Evolutionary conservation across 2,888 invertebrate genomes (phyloP).

Genomic region (Macrostomum cliftonense): DNA sequence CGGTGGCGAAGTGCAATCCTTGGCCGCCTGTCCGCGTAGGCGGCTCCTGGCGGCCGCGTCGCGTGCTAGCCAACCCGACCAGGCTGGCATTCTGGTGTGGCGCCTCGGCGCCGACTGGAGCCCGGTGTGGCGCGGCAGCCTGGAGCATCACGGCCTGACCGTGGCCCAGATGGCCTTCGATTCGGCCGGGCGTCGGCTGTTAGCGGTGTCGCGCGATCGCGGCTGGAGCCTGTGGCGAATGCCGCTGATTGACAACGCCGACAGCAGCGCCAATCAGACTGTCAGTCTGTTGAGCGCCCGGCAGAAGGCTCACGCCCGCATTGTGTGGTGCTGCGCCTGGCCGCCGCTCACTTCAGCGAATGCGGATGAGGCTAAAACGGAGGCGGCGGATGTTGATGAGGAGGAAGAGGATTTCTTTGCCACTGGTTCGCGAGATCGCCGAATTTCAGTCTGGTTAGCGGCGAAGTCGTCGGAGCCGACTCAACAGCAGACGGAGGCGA

Average conservation of each 20-base stretch:
- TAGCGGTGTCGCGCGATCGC: slow-evolving; percentile 81
- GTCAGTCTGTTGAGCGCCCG: neutral
- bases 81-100: slow-evolving; percentile 76
- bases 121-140: slow-evolving; percentile 29
- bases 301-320: neutral
- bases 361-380: no score
- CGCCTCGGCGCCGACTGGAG: slow-evolving; percentile 44
- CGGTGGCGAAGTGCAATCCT: slow-evolving; percentile 60
- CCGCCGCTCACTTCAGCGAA: neutral
- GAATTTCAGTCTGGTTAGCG: no score
- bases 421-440: slow-evolving; percentile 62
- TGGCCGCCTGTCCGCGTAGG: slow-evolving; percentile 54
- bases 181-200: slow-evolving; percentile 53
- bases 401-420: slow-evolving; percentile 48
- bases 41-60: slow-evolving; percentile 64
- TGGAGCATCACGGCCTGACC: slow-evolving; percentile 63
- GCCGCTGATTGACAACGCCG: neutral
- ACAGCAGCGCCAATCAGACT: neutral
- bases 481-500: no score
- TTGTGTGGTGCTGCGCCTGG: slow-evolving; percentile 3
- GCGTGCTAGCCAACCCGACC: slow-evolving; percentile 56
- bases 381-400: no score
- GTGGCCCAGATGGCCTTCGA: slow-evolving; percentile 81
- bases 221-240: slow-evolving; percentile 56
- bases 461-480: no score